Conservation (phyloP, 2,888 invertebrate genomes). For the Lasioglossum leucozonium region DNA sequence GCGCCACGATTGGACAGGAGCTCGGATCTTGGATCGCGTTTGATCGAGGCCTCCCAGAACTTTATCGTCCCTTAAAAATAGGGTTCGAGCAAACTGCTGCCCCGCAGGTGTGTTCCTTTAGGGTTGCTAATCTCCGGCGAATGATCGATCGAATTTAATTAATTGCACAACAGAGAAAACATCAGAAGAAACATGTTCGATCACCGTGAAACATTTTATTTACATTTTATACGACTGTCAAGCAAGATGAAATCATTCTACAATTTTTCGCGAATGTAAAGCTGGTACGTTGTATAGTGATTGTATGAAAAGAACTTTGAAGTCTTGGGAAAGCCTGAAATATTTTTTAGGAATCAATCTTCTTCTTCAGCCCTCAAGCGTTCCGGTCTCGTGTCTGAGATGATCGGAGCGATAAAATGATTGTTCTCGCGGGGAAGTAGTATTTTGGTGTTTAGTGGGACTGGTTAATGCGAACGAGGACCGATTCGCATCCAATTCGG, state of each 20-base stretch:
- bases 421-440: neutral
- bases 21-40: slow-evolving; percentile 36
- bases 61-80: slow-evolving; percentile 34
- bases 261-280: neutral
- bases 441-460: neutral
- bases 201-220: neutral
- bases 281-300: neutral
- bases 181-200: neutral
- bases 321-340: too few relatives aligned
- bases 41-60: slow-evolving; percentile 10
- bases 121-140: slow-evolving; percentile 23
- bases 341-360: neutral
- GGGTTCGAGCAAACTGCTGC: neutral
- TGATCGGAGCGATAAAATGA: neutral
- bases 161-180: neutral
- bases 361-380: too few relatives aligned
- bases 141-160: slow-evolving; percentile 5
- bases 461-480: neutral
- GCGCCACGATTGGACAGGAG: slow-evolving; percentile 42
- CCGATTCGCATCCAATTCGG: slow-evolving; percentile 11
- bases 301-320: too few relatives aligned
- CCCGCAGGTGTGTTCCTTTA: slow-evolving; percentile 22
- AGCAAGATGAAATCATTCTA: neutral
- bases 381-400: neutral
- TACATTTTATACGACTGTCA: neutral